phyloP scores from a whole-genome alignment of 1,140 invertebrate genomes.

The Ooceraea biroi region DNA sequence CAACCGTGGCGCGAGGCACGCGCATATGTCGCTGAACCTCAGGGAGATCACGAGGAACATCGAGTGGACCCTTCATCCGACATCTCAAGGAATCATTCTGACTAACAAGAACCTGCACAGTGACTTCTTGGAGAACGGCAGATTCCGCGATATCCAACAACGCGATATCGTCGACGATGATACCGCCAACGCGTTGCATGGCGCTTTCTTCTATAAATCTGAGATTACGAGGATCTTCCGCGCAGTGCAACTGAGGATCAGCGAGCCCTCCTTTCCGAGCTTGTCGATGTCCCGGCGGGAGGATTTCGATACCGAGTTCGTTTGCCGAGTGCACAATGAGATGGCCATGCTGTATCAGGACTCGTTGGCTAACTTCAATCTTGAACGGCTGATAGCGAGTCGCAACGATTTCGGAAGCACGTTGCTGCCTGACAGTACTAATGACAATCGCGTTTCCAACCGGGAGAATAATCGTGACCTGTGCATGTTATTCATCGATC shows the following conservation, averaged over 20 bases:
- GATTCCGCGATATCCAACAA: slow-evolving; percentile 13
- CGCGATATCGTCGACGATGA: slow-evolving; percentile 61
- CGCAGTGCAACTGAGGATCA: neutral
- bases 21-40: slow-evolving; percentile 18
- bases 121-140: neutral
- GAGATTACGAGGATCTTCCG: slow-evolving; percentile 37
- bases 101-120: slow-evolving; percentile 28
- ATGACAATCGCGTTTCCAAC: neutral
- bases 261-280: neutral
- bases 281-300: neutral
- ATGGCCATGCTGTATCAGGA: neutral
- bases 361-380: neutral
- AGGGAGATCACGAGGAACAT: slow-evolving; percentile 42
- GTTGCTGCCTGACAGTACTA: neutral
- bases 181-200: slow-evolving; percentile 26
- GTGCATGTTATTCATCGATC: slow-evolving; percentile 22
- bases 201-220: slow-evolving; percentile 54
- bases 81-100: slow-evolving; percentile 29
- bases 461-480: neutral
- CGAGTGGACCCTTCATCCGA: neutral
- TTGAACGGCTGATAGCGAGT: neutral
- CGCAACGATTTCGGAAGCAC: neutral
- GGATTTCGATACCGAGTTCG: neutral
- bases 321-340: slow-evolving; percentile 6
- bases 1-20: neutral